Conservation (phyloP, 1,140 invertebrate genomes). For the Hyposmocoma kahamanoa region DNA sequence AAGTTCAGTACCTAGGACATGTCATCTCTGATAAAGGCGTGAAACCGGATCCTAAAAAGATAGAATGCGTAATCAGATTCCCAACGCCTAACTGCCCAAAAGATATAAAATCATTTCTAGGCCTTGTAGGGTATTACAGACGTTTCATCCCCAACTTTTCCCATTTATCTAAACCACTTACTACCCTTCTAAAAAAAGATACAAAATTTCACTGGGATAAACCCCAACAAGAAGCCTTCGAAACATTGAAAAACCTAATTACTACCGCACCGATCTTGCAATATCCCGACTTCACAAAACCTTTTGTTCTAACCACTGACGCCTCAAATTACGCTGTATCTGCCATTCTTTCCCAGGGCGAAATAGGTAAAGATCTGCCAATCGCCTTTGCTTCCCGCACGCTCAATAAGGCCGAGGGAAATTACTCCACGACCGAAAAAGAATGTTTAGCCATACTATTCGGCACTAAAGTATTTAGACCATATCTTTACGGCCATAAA, state of each 20-base stretch:
- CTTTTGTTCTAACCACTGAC: constrained; percentile 4
- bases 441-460: too few relatives aligned
- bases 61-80: constrained; percentile 39
- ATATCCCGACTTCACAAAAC: constrained; percentile 6
- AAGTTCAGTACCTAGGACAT: constrained; percentile 58
- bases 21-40: constrained; percentile 48
- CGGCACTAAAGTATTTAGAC: too few relatives aligned
- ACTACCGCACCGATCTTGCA: not conserved
- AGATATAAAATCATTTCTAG: constrained; percentile 50
- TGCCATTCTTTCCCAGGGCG: not conserved
- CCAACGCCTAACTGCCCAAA: constrained; percentile 35
- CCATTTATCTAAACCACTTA: constrained; percentile 25
- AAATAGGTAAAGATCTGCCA: too few relatives aligned
- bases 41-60: constrained; percentile 43
- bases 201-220: constrained; percentile 15
- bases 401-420: too few relatives aligned
- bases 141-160: constrained; percentile 25
- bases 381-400: too few relatives aligned
- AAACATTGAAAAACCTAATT: not conserved
- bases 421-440: too few relatives aligned
- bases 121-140: constrained; percentile 32
- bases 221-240: not conserved
- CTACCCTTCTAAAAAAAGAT: constrained; percentile 25
- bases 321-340: not conserved
- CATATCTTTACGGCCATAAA: too few relatives aligned